Percentiles rank a stretch among this genome's conserved stretches.
Conservation (phyloP, 2,888 invertebrate genomes). For the Apocheima hispidaria region DNA sequence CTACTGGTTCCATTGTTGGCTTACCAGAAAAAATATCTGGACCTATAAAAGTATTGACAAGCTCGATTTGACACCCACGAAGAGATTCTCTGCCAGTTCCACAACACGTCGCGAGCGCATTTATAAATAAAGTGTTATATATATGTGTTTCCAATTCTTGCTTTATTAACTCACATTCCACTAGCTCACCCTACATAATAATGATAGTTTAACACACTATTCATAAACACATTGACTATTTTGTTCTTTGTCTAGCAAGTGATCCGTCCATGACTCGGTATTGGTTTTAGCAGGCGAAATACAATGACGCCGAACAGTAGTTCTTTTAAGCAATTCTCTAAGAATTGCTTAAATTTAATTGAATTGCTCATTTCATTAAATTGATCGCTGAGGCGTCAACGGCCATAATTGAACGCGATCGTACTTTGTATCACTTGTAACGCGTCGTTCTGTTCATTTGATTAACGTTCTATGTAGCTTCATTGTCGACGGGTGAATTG, state of each 20-base stretch:
- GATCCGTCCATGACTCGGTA: not conserved
- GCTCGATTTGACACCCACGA: conserved; percentile 36
- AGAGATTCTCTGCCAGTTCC: conserved; percentile 16
- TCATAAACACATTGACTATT: not conserved
- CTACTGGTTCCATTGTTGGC: conserved; percentile 45
- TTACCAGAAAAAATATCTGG: conserved; percentile 36
- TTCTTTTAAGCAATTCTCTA: conserved; percentile 24
- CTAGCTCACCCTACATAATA: conserved; percentile 18
- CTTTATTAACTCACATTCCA: conserved; percentile 7
- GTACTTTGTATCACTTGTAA: conserved; percentile 29
- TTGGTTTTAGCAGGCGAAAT: conserved; percentile 13
- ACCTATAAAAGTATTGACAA: conserved; percentile 36
- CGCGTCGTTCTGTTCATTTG: conserved; percentile 28
- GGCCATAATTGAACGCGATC: conserved; percentile 28
- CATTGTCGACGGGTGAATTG: conserved; percentile 40
- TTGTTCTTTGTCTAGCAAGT: too few species aligned
- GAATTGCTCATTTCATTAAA: too few species aligned
- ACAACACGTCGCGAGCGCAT: conserved; percentile 5
- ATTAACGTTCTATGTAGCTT: conserved; percentile 39
- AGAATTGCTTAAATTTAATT: conserved; percentile 20
- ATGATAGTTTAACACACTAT: too few species aligned
- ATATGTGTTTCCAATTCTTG: conserved; percentile 17
- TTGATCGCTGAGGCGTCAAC: conserved; percentile 34
- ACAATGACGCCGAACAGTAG: conserved; percentile 21
- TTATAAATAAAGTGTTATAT: too few species aligned